Percentiles rank a stretch among this genome's conserved stretches.
Evolutionary conservation across 2,113 vertebrate genomes (phyloP).

Genomic region (Podiceps cristatus): DNA sequence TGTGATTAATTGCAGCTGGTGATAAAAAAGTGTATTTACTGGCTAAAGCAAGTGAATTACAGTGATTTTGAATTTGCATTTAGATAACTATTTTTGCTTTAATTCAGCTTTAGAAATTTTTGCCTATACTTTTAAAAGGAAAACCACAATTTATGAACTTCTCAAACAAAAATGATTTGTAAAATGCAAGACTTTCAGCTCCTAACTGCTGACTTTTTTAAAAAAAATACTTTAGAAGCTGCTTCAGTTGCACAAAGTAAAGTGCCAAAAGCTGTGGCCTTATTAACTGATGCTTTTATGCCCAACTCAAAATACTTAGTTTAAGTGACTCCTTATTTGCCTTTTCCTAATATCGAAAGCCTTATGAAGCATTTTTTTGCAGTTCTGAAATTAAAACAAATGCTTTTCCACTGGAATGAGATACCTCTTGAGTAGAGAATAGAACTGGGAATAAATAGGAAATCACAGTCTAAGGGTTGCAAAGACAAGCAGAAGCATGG

Average conservation of each 20-base stretch:
- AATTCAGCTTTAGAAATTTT: neutral
- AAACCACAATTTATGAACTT: neutral
- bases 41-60: neutral
- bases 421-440: neutral
- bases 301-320: neutral
- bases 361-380: neutral
- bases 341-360: neutral
- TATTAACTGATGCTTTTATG: neutral
- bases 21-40: neutral
- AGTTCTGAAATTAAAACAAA: neutral
- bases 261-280: neutral
- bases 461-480: neutral
- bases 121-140: neutral
- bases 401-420: neutral
- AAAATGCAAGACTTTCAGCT: neutral
- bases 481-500: neutral
- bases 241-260: neutral
- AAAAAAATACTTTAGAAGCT: neutral
- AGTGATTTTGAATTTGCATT: neutral
- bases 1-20: neutral
- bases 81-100: neutral
- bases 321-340: neutral
- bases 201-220: neutral
- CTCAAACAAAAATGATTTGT: neutral
- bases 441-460: neutral